phyloP scores from a whole-genome alignment of 2,113 vertebrate species.

The Rhabdomys dilectus region DNA sequence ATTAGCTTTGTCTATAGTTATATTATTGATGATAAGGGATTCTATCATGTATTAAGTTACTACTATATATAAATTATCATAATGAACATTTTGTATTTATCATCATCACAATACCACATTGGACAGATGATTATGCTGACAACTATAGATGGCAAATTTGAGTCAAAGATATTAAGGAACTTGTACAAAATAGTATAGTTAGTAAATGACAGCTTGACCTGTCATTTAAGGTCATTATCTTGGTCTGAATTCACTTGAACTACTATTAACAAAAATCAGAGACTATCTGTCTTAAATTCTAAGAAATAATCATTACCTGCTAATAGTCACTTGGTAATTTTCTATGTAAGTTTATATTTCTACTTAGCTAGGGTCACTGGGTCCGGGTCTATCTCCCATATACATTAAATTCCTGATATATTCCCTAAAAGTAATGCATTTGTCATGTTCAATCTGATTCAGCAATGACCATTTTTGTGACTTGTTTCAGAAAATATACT shows the following conservation, averaged over 20 bases:
- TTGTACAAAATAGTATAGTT: not conserved
- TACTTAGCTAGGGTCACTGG: not conserved
- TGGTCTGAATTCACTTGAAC: constrained; percentile 1
- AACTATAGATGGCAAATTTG: constrained; percentile 45
- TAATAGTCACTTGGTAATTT: constrained; percentile 13
- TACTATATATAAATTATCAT: not conserved
- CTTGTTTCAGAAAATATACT: not conserved
- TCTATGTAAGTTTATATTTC: not conserved
- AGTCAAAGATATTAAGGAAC: not conserved
- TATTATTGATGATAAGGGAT: constrained; percentile 15
- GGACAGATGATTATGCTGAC: not conserved
- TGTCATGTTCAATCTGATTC: constrained; percentile 21
- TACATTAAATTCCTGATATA: not conserved
- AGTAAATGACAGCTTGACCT: not conserved
- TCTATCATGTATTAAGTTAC: constrained; percentile 26
- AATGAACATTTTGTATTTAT: not conserved
- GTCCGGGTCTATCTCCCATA: not conserved
- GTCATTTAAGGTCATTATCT: not conserved
- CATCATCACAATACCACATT: not conserved
- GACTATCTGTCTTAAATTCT: not conserved
- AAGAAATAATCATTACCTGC: not conserved
- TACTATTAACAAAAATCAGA: not conserved
- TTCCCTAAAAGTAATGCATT: not conserved
- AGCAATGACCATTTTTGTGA: not conserved
- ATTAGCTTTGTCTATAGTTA: not conserved